Evolutionary conservation across 2,113 vertebrate species (phyloP).

Genomic region (Perognathus longimembris): DNA sequence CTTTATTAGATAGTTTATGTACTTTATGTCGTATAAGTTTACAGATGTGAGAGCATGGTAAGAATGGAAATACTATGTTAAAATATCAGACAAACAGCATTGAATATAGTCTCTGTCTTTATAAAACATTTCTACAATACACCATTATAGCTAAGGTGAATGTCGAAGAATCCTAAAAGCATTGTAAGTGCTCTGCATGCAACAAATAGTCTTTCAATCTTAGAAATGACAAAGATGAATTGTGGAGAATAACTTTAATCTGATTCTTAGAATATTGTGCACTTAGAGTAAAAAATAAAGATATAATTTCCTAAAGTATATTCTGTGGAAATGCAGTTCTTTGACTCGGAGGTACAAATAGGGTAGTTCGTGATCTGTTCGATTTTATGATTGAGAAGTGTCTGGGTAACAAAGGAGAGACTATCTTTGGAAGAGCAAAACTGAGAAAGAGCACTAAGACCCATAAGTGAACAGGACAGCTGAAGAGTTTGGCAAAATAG

Average conservation of each 20-base stretch:
- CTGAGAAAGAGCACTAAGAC: no score
- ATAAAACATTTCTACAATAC: neutral
- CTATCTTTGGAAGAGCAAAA: no score
- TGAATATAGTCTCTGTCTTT: neutral
- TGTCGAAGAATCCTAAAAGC: neutral
- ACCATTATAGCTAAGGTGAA: neutral
- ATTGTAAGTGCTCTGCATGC: neutral
- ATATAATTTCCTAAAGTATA: neutral
- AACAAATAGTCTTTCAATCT: neutral
- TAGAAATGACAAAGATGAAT: neutral
- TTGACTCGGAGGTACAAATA: no score
- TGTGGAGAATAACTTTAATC: neutral
- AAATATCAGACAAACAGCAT: neutral
- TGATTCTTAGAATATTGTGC: neutral
- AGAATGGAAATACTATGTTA: neutral
- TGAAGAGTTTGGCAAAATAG: no score
- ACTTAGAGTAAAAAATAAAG: neutral
- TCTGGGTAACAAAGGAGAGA: no score
- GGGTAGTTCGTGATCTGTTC: no score
- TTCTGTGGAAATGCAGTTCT: neutral
- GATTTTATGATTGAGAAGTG: neutral
- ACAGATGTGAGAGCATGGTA: neutral
- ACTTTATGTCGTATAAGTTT: neutral
- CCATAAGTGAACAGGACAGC: no score
- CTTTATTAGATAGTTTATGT: neutral